Evolutionary conservation across 2,113 vertebrate species (phyloP).

Genomic region (Erinaceus europaeus): DNA sequence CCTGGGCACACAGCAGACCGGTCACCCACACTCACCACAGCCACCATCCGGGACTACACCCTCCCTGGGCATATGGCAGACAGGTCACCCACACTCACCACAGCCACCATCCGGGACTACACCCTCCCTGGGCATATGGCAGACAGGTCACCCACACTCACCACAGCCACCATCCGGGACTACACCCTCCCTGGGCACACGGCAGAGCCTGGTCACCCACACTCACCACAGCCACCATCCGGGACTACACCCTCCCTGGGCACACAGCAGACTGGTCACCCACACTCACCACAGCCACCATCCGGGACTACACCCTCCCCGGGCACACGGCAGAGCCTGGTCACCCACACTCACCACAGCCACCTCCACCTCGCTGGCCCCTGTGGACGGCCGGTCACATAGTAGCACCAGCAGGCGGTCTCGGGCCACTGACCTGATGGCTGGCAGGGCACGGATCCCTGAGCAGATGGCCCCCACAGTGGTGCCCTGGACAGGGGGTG

Average conservation of each 20-base stretch:
- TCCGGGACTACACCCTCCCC: neutral
- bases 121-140: neutral
- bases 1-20: no score
- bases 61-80: no score
- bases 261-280: no score
- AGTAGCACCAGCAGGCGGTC: slow-evolving; percentile 90
- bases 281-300: neutral
- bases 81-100: no score
- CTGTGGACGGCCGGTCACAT: slow-evolving; percentile 89
- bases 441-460: slow-evolving; percentile 91
- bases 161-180: no score
- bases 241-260: neutral
- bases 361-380: slow-evolving; percentile 89
- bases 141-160: no score
- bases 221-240: no score
- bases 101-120: no score
- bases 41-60: no score
- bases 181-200: no score
- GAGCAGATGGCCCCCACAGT: slow-evolving; percentile 94
- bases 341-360: slow-evolving; percentile 87
- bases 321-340: neutral
- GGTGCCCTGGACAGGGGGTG: slow-evolving; percentile 84
- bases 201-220: no score
- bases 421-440: slow-evolving; percentile 86
- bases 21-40: no score